Percentiles rank a stretch among this genome's conserved stretches.
These are phyloP conservation scores for Sesia apiformis DNA, from an alignment of 2,888 invertebrate genomes.

Conservation along the genomic window DNA sequence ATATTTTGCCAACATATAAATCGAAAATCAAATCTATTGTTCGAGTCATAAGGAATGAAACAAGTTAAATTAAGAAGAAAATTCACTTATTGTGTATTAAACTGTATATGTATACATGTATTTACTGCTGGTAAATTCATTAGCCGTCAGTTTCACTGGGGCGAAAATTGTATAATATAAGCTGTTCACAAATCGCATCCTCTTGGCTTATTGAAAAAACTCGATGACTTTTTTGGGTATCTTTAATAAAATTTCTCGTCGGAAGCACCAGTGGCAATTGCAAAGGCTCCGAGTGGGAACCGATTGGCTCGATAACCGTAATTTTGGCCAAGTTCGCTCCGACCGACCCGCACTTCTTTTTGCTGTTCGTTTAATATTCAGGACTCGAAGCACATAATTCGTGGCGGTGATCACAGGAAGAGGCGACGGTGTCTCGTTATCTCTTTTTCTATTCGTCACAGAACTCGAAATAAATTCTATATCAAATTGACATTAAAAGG, in stretches of 20 bases:
- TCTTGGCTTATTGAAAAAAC: constrained; percentile 29
- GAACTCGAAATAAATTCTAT: constrained; percentile 37
- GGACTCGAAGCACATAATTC: constrained; percentile 54
- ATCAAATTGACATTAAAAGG: constrained; percentile 40
- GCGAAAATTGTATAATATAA: neutral
- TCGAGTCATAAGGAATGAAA: too few species aligned
- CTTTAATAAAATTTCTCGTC: constrained; percentile 31
- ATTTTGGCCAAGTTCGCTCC: constrained; percentile 46
- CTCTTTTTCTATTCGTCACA: constrained; percentile 51
- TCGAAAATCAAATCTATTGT: too few species aligned
- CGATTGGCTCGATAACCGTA: constrained; percentile 52
- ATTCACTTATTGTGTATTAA: too few species aligned
- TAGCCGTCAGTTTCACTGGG: too few species aligned
- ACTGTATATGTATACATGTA: too few species aligned
- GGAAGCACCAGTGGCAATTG: neutral
- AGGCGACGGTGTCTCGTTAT: constrained; percentile 47
- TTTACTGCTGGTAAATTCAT: too few species aligned
- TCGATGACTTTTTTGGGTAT: constrained; percentile 26
- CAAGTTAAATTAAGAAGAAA: too few species aligned
- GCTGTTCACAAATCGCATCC: constrained; percentile 24
- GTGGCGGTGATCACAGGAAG: constrained; percentile 50
- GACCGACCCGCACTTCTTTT: constrained; percentile 32
- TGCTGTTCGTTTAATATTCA: constrained; percentile 53
- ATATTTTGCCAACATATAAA: too few species aligned
- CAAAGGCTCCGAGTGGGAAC: constrained; percentile 13